A percentile compares a stretch with the other conserved stretches of the same genome.
Conservation (phyloP, 1,140 invertebrate genomes). For the Drosophila albomicans region DNA sequence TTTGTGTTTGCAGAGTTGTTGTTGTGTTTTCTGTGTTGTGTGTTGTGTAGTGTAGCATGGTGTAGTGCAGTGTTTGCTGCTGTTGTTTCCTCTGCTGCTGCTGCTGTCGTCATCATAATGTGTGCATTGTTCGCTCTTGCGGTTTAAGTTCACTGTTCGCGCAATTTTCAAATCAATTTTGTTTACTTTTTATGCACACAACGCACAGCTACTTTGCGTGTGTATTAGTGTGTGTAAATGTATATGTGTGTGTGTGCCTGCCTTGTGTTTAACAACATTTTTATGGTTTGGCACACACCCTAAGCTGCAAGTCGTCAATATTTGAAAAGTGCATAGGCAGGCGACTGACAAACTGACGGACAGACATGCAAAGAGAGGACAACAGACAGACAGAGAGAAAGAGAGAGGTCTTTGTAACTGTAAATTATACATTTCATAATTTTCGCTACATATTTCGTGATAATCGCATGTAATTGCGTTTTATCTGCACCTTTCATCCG, state of each 20-base stretch:
- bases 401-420: slow-evolving; percentile 67
- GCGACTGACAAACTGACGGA: slow-evolving; percentile 22
- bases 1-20: slow-evolving; percentile 24
- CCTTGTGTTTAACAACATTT: slow-evolving; percentile 83
- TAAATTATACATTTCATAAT: slow-evolving; percentile 85
- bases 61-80: slow-evolving; percentile 29
- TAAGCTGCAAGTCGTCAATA: slow-evolving; percentile 57
- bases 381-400: not conserved
- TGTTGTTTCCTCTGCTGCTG: slow-evolving; percentile 28
- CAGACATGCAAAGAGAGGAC: not conserved
- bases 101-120: slow-evolving; percentile 74
- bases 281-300: slow-evolving; percentile 85
- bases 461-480: slow-evolving; percentile 85
- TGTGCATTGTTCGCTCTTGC: slow-evolving; percentile 51
- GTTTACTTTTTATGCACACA: slow-evolving; percentile 78
- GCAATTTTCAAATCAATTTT: slow-evolving; percentile 84
- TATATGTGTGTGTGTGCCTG: slow-evolving; percentile 18
- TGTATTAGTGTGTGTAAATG: not conserved
- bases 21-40: slow-evolving; percentile 14
- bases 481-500: slow-evolving; percentile 84
- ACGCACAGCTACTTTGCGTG: not conserved
- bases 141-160: slow-evolving; percentile 60
- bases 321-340: slow-evolving; percentile 49
- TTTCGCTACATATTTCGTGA: slow-evolving; percentile 81
- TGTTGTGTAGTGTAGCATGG: slow-evolving; percentile 27